These are phyloP conservation scores for Plecturocebus donacophilus DNA, from an alignment of 2,113 vertebrate genomes.

Conservation along the genomic window DNA sequence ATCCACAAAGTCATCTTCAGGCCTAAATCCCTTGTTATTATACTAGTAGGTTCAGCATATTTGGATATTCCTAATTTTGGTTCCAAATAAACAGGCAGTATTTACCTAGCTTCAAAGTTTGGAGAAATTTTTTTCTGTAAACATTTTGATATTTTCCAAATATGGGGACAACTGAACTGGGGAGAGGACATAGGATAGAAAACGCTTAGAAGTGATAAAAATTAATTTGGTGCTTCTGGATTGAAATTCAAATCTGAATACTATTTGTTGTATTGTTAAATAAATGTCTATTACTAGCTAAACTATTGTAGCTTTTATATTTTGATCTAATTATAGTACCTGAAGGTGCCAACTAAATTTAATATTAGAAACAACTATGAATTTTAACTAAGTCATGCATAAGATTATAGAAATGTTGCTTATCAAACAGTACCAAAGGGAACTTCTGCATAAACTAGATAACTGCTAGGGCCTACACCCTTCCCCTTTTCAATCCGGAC, in stretches of 20 bases:
- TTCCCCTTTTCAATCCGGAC: constrained; percentile 23
- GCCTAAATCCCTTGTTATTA: not conserved
- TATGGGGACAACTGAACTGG: not conserved
- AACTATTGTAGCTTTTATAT: not conserved
- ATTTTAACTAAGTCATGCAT: constrained; percentile 34
- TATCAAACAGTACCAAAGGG: constrained; percentile 62
- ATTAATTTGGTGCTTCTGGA: constrained; percentile 18
- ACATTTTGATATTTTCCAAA: not conserved
- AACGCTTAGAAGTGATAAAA: constrained; percentile 30
- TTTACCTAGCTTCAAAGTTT: constrained; percentile 28
- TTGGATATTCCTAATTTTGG: constrained; percentile 15
- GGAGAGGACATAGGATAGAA: not conserved
- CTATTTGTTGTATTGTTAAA: not conserved
- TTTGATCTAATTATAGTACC: constrained; percentile 47
- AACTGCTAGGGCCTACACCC: not conserved
- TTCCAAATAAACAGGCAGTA: constrained; percentile 28
- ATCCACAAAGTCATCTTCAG: not conserved
- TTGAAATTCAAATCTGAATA: constrained; percentile 4
- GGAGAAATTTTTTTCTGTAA: not conserved
- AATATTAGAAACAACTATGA: constrained; percentile 53
- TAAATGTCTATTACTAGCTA: not conserved
- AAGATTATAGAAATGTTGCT: constrained; percentile 52
- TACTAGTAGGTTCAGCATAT: not conserved
- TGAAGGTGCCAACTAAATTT: constrained; percentile 28
- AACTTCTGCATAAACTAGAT: constrained; percentile 52